phyloP scores from a whole-genome alignment of 2,888 invertebrate species.

The Cataglyphis cursor region DNA sequence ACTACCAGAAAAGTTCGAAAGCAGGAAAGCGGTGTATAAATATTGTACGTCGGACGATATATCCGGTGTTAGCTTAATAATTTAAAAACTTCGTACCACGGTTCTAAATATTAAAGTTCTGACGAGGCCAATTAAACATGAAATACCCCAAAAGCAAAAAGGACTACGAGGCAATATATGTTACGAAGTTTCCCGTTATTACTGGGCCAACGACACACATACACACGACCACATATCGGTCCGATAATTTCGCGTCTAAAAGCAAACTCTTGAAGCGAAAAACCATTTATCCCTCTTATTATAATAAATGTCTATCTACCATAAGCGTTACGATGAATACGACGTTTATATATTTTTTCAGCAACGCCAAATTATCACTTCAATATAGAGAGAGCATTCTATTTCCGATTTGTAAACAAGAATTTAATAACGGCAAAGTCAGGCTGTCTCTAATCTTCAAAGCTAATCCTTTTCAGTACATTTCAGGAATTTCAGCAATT shows the following conservation, averaged over 20 bases:
- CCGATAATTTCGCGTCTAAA: not conserved
- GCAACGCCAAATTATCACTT: not conserved
- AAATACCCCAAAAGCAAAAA: not conserved
- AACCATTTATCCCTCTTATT: not conserved
- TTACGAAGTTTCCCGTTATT: constrained; percentile 24
- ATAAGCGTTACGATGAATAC: not conserved
- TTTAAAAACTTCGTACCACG: constrained; percentile 45
- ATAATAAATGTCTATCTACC: not conserved
- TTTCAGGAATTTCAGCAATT: constrained; percentile 54
- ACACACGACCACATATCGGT: not conserved
- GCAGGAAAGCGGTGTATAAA: constrained; percentile 45
- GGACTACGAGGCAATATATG: not conserved
- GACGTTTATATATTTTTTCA: no score
- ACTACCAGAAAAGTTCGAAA: constrained; percentile 46
- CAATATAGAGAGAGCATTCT: not conserved
- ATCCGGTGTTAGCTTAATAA: constrained; percentile 48
- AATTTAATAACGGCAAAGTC: constrained; percentile 49
- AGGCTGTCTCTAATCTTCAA: constrained; percentile 27
- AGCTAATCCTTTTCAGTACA: constrained; percentile 47
- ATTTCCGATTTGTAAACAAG: constrained; percentile 48
- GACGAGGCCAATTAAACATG: constrained; percentile 34
- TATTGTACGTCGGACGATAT: constrained; percentile 23
- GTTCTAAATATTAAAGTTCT: constrained; percentile 46
- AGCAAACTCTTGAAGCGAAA: not conserved
- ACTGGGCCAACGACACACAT: not conserved